Conservation (phyloP, 2,113 vertebrate species). For the Varanus salvator region DNA sequence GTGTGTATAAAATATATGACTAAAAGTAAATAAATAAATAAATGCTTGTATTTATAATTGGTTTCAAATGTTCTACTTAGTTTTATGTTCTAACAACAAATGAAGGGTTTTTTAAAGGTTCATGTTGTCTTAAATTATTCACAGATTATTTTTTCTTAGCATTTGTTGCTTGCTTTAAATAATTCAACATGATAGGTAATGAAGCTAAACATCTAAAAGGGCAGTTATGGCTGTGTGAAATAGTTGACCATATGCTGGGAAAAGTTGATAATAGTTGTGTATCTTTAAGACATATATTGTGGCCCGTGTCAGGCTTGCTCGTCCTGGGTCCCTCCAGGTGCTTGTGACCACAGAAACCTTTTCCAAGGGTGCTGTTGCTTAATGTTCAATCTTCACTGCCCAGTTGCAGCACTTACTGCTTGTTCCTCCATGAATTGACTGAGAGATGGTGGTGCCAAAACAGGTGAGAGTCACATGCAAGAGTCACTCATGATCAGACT, state of each 20-base stretch:
- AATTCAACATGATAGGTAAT: neutral
- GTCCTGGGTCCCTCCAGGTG: no score
- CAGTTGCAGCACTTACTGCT: neutral
- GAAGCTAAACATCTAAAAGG: neutral
- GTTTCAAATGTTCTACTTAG: neutral
- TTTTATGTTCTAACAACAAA: slow-evolving; percentile 2
- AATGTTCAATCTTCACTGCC: neutral
- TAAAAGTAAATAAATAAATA: neutral
- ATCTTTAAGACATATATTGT: neutral
- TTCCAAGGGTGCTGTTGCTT: neutral
- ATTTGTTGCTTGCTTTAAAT: neutral
- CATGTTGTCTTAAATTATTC: neutral
- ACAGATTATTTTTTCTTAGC: neutral
- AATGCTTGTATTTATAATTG: slow-evolving; percentile 7
- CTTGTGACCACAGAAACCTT: no score
- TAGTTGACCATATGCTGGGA: no score
- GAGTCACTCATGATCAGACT: neutral
- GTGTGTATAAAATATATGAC: no score
- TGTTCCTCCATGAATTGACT: neutral
- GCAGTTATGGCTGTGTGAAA: no score
- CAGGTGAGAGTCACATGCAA: no score
- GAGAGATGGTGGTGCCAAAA: neutral
- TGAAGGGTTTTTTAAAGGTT: neutral
- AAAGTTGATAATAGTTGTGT: neutral
- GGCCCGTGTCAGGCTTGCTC: neutral